Conservation (phyloP, 2,888 invertebrate species). For the Amblyjoppa proteus region DNA sequence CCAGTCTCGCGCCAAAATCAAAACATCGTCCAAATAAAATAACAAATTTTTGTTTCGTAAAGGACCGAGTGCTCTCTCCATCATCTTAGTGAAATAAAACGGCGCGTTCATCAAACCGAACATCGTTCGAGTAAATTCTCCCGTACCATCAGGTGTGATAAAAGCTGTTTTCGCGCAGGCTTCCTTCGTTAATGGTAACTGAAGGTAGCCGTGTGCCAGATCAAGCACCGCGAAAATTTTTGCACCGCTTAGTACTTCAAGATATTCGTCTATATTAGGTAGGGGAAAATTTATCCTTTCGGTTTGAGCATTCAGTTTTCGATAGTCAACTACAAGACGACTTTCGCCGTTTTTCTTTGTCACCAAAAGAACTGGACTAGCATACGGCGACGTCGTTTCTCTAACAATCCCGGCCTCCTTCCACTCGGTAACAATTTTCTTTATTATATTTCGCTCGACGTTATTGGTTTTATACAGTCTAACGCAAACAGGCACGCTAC, state of each 20-base stretch:
- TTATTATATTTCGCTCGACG: conserved; percentile 51
- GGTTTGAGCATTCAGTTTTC: conserved; percentile 17
- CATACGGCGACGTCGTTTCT: background rate
- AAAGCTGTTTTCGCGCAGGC: no score
- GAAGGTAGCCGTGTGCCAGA: no score
- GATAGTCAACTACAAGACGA: conserved; percentile 9
- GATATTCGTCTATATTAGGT: conserved; percentile 49
- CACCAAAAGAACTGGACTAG: no score
- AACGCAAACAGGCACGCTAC: conserved; percentile 22
- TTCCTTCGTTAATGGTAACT: background rate
- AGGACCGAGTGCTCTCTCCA: conserved; percentile 3
- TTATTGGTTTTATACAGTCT: conserved; percentile 42
- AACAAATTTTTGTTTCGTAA: background rate
- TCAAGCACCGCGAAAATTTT: background rate
- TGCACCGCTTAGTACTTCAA: conserved; percentile 64
- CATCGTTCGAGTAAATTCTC: conserved; percentile 65
- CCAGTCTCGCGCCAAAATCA: conserved; percentile 71
- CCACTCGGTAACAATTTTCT: conserved; percentile 61
- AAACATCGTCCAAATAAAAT: conserved; percentile 58
- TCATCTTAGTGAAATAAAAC: conserved; percentile 62
- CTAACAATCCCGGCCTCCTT: conserved; percentile 53
- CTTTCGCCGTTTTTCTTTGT: no score
- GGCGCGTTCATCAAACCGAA: conserved; percentile 74
- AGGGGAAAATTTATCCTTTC: conserved; percentile 53
- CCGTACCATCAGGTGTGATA: background rate